These are phyloP conservation scores for Planococcus citri DNA, from an alignment of 1,140 invertebrate genomes.

Conservation along the genomic window DNA sequence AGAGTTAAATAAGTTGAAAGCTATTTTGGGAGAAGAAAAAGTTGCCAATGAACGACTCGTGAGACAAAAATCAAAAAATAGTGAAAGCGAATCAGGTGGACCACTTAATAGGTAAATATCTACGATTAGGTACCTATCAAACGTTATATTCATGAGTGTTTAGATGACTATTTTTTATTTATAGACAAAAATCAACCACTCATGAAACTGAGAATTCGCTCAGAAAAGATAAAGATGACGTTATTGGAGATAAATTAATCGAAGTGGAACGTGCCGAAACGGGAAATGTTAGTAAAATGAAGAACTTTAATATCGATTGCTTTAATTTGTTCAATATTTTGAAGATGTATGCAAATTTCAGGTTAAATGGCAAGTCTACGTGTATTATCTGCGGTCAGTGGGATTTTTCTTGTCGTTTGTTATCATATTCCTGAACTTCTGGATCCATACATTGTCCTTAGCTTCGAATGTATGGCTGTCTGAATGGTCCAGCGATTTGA, in stretches of 20 bases:
- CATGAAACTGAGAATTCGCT: background rate
- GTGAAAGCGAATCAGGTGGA: slow-evolving; percentile 36
- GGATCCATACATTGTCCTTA: slow-evolving; percentile 79
- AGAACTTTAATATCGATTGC: background rate
- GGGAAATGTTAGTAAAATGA: slow-evolving; percentile 66
- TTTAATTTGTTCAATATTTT: background rate
- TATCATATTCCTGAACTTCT: slow-evolving; percentile 70
- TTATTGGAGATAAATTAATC: slow-evolving; percentile 57
- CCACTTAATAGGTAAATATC: slow-evolving; percentile 9
- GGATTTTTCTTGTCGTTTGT: slow-evolving; percentile 56
- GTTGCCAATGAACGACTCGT: slow-evolving; percentile 13
- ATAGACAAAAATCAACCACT: background rate
- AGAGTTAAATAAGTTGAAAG: slow-evolving; percentile 21
- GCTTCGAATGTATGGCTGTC: slow-evolving; percentile 88
- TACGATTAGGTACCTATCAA: background rate
- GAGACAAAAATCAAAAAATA: slow-evolving; percentile 33
- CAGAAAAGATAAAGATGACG: background rate
- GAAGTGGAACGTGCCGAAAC: slow-evolving; percentile 81
- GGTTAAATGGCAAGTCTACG: slow-evolving; percentile 80
- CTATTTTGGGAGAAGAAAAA: slow-evolving; percentile 19
- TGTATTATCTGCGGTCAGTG: slow-evolving; percentile 76
- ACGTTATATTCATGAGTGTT: no score
- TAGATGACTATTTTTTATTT: no score
- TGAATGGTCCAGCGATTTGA: slow-evolving; percentile 61
- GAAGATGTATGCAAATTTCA: slow-evolving; percentile 36